Base-by-base conservation (phyloP, 2,888 invertebrate species). In the Chloroclystis v-ata region DNA sequence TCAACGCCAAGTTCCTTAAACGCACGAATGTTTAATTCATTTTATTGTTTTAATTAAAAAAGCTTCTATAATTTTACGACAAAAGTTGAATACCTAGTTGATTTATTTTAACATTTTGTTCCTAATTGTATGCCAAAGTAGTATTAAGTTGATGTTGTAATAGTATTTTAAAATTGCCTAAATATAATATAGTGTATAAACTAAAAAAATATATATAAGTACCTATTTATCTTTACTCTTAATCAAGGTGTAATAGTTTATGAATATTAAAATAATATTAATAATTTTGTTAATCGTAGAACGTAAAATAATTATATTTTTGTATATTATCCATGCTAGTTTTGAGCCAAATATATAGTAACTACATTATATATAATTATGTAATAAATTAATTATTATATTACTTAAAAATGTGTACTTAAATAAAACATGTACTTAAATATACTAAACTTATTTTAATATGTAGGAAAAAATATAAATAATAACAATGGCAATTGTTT, bases 61-160 rank as follows among this genome's bases (percentile, higher is more conserved):
- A 10, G 2, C 3, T 10, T 28, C 10, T 28, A 4, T 28, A 20
- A 4, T 20, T 20, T 20, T 20, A 20, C 3, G 20, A 20, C 2
- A 20, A 4, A 20, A 4, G 20, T 20, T 20, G 5, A 20, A 20
- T 20, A 20, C 5, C 5, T 20, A n/a, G n/a, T n/a, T n/a, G n/a
- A n/a, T 20, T 5, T 20, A 20, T 20, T 26, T 26, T 8, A 8
- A 9, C 8, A 6, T 26, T 8, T 6, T 26, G 71, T 74, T 72
- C 72, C 72, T 69, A 66, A 50, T 3, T n/a, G 11, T 38, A 52
- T 63, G 61, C 71, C 72, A 72, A 72, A 72, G 62, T 69, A 63
- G 60, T 29, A 11, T 7, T 11, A 11, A 9, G 16, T 33, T 6
- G 16, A 9, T 10, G 1, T 20, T 10, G 6, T 20, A 1, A 16